Evolutionary conservation across 2,113 vertebrate genomes (phyloP).

Genomic region (Cololabis saira): DNA sequence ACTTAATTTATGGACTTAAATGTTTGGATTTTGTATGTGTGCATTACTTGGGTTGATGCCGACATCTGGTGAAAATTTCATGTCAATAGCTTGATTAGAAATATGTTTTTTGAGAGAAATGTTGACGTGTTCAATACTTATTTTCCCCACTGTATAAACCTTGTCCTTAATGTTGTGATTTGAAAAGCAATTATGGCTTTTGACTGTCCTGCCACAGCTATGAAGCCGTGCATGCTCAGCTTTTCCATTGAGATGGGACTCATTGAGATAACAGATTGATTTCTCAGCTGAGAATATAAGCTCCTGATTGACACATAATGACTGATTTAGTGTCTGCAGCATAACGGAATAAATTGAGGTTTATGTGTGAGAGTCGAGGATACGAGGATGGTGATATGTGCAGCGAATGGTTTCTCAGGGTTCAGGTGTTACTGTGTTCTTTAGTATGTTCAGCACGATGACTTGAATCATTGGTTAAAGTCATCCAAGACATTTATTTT

Average conservation of each 20-base stretch:
- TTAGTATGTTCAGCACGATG: too few relatives aligned
- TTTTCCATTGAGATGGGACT: constrained; percentile 44
- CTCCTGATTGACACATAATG: constrained; percentile 70
- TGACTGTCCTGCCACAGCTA: constrained; percentile 72
- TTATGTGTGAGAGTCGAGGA: constrained; percentile 10
- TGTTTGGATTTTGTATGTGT: too few relatives aligned
- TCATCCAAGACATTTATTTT: too few relatives aligned
- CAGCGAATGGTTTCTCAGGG: not conserved
- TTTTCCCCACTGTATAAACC: too few relatives aligned
- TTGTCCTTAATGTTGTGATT: constrained; percentile 81
- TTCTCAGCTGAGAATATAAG: constrained; percentile 61
- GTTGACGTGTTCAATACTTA: too few relatives aligned
- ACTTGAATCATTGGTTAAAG: too few relatives aligned
- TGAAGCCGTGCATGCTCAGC: constrained; percentile 45
- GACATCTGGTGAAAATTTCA: too few relatives aligned
- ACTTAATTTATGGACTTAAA: too few relatives aligned
- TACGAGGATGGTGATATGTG: constrained; percentile 9
- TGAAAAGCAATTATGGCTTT: constrained; percentile 83
- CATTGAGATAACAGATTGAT: constrained; percentile 67
- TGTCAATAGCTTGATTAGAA: too few relatives aligned
- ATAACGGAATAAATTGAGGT: constrained; percentile 38
- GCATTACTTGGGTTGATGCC: too few relatives aligned
- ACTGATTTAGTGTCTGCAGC: constrained; percentile 59
- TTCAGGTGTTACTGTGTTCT: not conserved
- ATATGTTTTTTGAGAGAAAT: too few relatives aligned